Base-by-base conservation (phyloP, 1,140 invertebrate genomes). In the Drosophila nigromelanica region DNA sequence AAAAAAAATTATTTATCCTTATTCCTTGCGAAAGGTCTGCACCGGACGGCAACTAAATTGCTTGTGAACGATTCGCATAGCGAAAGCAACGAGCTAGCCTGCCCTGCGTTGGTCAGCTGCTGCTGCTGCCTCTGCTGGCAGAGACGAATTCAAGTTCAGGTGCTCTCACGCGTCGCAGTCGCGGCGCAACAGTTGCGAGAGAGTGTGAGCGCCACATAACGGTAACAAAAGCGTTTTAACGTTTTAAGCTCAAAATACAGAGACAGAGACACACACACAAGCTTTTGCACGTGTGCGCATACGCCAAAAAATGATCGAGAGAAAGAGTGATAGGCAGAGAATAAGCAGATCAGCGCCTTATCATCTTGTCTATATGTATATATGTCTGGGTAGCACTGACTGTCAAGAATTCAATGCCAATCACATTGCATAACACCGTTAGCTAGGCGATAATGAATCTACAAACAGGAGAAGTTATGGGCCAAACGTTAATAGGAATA, bases 31-130 rank as follows among this genome's bases (percentile, higher is more conserved):
- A 77, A 85, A 90, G 76, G 90, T 91, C 90, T 91, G 86, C 60
- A 90, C 90, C 90, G 90, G 70, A 82, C 83, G 80, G 82, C 90
- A 79, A 91, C 76, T 90, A 58, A 89, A 91, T 82, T 80, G 90
- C 83, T 91, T 89, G 81, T 91, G 89, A 81, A 85, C 68, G 47
- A 21, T 60, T 55, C 18, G 58, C n/a, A 54, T 18, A 61, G 40
- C 61, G 15, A 47, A 51, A 61, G 39, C 54, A 30, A 47, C 85
- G 62, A 89, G 62, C 83, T 79, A 87, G 83, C 76, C 76, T 89
- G 78, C 58, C 58, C 75, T 78, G 79, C 64, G 37, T 40, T n/a
- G 27, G 55, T 42, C 35, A 40, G 54, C 75, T 55, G 40, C 24
- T 45, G 58, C 63, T 54, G 40, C 24, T 45, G 58, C 63, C 54